Conservation (phyloP, 30 jellyfish, hydroid and myxozoan genomes). For the Turritopsis dohrnii region DNA sequence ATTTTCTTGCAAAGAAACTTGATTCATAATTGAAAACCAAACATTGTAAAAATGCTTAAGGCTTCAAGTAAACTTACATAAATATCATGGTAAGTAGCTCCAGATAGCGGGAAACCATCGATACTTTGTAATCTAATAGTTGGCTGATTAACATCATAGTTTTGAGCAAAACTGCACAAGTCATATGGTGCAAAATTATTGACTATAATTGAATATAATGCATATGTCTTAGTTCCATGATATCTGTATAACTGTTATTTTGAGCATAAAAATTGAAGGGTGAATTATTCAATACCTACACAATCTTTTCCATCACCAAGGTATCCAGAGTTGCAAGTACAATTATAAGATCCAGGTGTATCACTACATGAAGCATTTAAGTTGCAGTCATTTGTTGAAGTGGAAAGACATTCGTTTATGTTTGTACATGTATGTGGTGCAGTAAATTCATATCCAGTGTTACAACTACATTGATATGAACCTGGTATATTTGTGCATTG, state of each 20-base stretch:
- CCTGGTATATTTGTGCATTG: slow-evolving; percentile 19
- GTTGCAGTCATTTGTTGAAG: slow-evolving; percentile 36
- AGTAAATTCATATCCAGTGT: slow-evolving; percentile 7
- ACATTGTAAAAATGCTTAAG: too few species aligned
- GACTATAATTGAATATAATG: background rate
- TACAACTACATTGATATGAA: slow-evolving; percentile 20
- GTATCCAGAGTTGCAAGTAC: slow-evolving; percentile 62
- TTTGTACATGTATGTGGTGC: slow-evolving; percentile 20
- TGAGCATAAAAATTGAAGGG: too few species aligned
- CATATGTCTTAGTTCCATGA: background rate
- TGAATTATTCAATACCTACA: slow-evolving; percentile 4
- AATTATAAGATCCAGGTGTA: slow-evolving; percentile 58
- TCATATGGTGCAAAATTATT: background rate
- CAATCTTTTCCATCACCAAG: slow-evolving; percentile 73
- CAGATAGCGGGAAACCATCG: slow-evolving; percentile 10
- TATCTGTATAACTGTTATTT: too few species aligned
- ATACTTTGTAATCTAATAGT: background rate
- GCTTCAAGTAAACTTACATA: background rate
- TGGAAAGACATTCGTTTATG: slow-evolving; percentile 10
- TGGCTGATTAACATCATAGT: slow-evolving; percentile 13
- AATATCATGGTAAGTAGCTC: background rate
- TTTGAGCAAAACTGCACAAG: background rate
- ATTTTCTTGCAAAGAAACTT: too few species aligned
- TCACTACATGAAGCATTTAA: slow-evolving; percentile 63
- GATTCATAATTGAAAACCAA: too few species aligned